Evolutionary conservation across 2,113 vertebrate species (phyloP).

Genomic region (Panthera tigris): DNA sequence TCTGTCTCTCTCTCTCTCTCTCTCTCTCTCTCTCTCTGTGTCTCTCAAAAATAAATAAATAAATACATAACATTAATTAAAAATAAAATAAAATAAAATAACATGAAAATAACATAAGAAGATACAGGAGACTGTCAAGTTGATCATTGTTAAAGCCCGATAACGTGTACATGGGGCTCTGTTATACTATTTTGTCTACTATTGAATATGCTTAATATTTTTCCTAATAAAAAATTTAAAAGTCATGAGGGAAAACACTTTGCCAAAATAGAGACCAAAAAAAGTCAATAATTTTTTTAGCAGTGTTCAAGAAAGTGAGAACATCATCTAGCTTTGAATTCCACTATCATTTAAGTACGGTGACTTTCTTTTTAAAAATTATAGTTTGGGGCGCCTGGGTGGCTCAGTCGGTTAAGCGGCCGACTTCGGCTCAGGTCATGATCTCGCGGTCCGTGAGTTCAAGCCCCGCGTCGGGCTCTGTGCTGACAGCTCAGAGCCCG

Average conservation of each 20-base stretch:
- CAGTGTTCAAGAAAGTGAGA: background rate
- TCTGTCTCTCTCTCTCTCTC: too few species aligned
- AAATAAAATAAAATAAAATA: too few species aligned
- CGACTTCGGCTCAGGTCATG: too few species aligned
- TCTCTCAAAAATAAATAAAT: too few species aligned
- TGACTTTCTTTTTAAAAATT: background rate
- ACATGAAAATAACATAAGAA: background rate
- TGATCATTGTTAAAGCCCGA: background rate
- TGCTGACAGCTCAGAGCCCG: too few species aligned
- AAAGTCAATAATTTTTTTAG: background rate
- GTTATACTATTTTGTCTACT: background rate
- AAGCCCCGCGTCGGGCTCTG: too few species aligned
- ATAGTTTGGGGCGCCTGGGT: background rate
- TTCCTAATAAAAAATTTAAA: background rate
- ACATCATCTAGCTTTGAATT: background rate
- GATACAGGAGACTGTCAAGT: background rate
- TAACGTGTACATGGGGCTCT: background rate
- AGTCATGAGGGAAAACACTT: background rate
- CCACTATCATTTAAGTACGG: background rate
- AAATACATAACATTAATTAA: too few species aligned
- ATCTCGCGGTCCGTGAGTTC: too few species aligned
- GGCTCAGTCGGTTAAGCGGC: too few species aligned
- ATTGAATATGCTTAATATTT: constrained; percentile 9
- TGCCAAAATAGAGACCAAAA: background rate
- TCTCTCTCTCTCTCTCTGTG: too few species aligned